Evolutionary conservation across 2,113 vertebrate genomes (phyloP).

Genomic region (Rhinichthys klamathensis): DNA sequence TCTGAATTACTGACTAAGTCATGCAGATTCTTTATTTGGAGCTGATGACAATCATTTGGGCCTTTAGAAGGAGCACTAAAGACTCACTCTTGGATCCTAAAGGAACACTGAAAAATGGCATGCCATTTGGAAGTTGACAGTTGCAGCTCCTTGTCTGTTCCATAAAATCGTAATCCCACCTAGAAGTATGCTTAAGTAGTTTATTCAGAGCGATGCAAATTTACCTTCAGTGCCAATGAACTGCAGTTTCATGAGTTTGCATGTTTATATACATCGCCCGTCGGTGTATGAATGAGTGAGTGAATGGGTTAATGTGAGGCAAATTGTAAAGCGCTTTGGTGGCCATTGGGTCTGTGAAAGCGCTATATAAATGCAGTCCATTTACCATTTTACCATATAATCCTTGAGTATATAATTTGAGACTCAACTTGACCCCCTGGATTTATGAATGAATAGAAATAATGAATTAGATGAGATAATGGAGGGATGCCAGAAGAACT

Average conservation of each 20-base stretch:
- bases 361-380: too few species aligned
- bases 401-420: neutral
- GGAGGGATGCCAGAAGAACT: conserved; percentile 3
- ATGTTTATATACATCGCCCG: neutral
- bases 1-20: neutral
- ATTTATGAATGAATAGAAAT: neutral
- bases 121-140: neutral
- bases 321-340: too few species aligned
- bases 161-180: neutral
- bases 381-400: too few species aligned
- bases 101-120: neutral
- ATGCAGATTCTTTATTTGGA: conserved; percentile 18
- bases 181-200: neutral
- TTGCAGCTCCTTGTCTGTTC: neutral
- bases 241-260: neutral
- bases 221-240: neutral
- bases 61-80: neutral
- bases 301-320: too few species aligned
- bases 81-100: neutral
- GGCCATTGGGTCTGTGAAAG: too few species aligned
- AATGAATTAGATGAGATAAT: neutral
- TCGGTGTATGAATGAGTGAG: too few species aligned
- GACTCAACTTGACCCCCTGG: neutral
- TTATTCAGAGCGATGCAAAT: neutral
- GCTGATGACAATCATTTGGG: neutral